These are phyloP conservation scores for Bombyx mori DNA, from an alignment of 1,140 invertebrate species.

Conservation along the genomic window ASM3026992v2 NC_085124.1:2442001-2442500, in stretches of 20 bases:
- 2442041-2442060: too few species aligned
- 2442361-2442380: neutral
- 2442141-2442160: slow-evolving; percentile 66
- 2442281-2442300: too few species aligned
- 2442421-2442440: slow-evolving; percentile 42
- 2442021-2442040: too few species aligned
- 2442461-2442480: slow-evolving; percentile 64
- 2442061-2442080: too few species aligned
- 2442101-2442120: slow-evolving; percentile 73
- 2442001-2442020: too few species aligned
- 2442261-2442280: too few species aligned
- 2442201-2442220: slow-evolving; percentile 16
- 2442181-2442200: slow-evolving; percentile 22
- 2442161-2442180: slow-evolving; percentile 42
- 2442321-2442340: neutral
- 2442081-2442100: neutral
- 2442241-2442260: neutral
- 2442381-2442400: neutral
- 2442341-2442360: neutral
- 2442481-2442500: slow-evolving; percentile 19
- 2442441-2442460: slow-evolving; percentile 24
- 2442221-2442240: slow-evolving; percentile 8
- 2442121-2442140: slow-evolving; percentile 77
- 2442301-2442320: neutral
- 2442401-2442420: slow-evolving; percentile 28